Evolutionary conservation across 2,797 vertebrate species (phyloP).

Genomic region (Ctenopoma multispine): DNA sequence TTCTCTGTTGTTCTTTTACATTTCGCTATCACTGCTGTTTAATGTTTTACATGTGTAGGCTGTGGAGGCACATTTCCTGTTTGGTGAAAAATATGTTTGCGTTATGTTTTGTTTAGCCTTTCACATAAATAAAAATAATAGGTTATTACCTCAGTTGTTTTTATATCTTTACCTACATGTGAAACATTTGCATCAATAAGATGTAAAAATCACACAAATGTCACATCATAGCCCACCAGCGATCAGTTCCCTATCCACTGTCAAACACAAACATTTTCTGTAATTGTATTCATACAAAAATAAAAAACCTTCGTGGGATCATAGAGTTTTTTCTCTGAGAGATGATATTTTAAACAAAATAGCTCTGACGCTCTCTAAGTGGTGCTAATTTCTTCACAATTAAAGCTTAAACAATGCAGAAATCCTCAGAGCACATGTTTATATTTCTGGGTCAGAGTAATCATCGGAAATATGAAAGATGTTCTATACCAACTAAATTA

Average conservation of each 20-base stretch:
- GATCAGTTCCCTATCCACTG: not conserved
- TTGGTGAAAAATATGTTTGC: constrained; percentile 16
- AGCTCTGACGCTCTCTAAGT: constrained; percentile 11
- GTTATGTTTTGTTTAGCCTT: constrained; percentile 7
- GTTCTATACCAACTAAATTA: constrained; percentile 29
- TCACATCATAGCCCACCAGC: not conserved
- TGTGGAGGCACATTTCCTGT: constrained; percentile 17
- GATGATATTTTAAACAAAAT: constrained; percentile 44
- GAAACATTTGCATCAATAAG: not conserved
- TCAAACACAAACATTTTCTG: too few relatives aligned
- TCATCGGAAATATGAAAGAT: constrained; percentile 20
- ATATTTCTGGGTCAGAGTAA: constrained; percentile 23
- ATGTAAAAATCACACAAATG: not conserved
- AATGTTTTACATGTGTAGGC: constrained; percentile 22
- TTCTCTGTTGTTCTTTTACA: constrained; percentile 12
- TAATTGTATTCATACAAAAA: not conserved
- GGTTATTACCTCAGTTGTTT: not conserved
- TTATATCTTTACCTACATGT: not conserved
- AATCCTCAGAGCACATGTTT: constrained; percentile 17
- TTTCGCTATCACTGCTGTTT: constrained; percentile 30
- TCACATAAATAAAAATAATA: constrained; percentile 6
- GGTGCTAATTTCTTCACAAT: constrained; percentile 34
- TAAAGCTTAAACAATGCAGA: constrained; percentile 40
- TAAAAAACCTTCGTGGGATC: not conserved
- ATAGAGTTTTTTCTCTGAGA: not conserved